Conservation (phyloP, 1,140 invertebrate genomes). For the Bilobella aurantiaca region DNA sequence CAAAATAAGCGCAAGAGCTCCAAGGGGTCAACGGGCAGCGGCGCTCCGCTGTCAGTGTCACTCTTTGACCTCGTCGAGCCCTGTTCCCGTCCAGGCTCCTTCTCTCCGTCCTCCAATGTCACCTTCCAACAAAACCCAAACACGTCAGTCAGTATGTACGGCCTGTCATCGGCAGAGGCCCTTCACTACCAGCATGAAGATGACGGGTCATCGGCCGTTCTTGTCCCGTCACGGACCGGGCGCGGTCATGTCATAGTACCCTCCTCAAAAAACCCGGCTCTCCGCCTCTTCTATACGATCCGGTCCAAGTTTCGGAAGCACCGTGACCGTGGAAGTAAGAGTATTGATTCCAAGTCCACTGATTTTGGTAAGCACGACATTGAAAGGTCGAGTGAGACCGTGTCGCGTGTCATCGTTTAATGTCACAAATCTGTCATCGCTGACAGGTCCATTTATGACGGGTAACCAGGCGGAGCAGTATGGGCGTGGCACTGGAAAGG, state of each 20-base stretch:
- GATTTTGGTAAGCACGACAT: slow-evolving; percentile 31
- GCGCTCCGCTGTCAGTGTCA: slow-evolving; percentile 15
- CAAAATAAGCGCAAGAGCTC: background rate
- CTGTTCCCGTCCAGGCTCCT: slow-evolving; percentile 7
- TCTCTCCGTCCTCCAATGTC: background rate
- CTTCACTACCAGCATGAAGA: no score
- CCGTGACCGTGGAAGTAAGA: slow-evolving; percentile 17
- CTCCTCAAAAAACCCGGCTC: slow-evolving; percentile 20
- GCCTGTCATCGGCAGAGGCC: slow-evolving; percentile 6
- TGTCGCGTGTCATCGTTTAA: background rate
- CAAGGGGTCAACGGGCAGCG: background rate
- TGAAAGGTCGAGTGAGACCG: no score
- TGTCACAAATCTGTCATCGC: background rate
- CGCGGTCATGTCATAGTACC: background rate
- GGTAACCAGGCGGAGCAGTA: background rate
- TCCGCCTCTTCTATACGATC: slow-evolving; percentile 25
- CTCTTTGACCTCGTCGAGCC: slow-evolving; percentile 23
- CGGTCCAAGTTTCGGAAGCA: slow-evolving; percentile 27
- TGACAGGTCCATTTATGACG: slow-evolving; percentile 12
- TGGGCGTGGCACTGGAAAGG: background rate
- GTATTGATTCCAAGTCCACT: slow-evolving; percentile 23
- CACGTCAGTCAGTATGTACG: slow-evolving; percentile 32
- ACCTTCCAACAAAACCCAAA: background rate
- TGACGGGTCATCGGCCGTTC: background rate
- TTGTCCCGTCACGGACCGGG: background rate